Conservation (phyloP, 2,888 invertebrate species). For the Drosophila falleni region DNA sequence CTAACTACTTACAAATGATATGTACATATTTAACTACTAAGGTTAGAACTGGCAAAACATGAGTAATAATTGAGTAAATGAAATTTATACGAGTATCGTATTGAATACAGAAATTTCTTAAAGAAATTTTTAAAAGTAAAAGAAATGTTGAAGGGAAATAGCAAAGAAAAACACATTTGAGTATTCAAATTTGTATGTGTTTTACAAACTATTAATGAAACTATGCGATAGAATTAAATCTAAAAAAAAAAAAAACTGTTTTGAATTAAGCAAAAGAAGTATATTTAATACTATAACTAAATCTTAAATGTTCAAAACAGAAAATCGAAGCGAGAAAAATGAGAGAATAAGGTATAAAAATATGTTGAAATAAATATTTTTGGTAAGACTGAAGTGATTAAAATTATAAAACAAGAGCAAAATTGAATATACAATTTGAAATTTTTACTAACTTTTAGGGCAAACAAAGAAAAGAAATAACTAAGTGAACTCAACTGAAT, state of each 20-base stretch:
- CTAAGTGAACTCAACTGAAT: conserved; percentile 64
- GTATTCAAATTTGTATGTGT: conserved; percentile 28
- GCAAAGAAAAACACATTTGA: conserved; percentile 14
- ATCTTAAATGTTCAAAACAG: conserved; percentile 46
- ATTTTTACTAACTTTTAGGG: conserved; percentile 38
- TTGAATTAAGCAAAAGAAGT: conserved; percentile 30
- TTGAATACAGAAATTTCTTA: conserved; percentile 55
- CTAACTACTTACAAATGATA: conserved; percentile 36
- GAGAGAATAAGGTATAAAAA: conserved; percentile 22
- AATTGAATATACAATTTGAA: conserved; percentile 41
- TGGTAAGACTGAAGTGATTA: conserved; percentile 81
- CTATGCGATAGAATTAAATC: conserved; percentile 47
- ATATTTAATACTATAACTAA: conserved; percentile 16
- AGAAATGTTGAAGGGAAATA: conserved; percentile 4
- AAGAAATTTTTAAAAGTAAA: conserved; percentile 50
- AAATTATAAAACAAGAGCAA: conserved; percentile 54
- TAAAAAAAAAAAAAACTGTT: conserved; percentile 37
- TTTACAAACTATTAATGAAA: conserved; percentile 49
- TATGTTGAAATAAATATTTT: conserved; percentile 58
- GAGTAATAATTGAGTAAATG: conserved; percentile 19
- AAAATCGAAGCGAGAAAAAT: conserved; percentile 12
- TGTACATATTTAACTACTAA: conserved; percentile 59
- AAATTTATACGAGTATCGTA: conserved; percentile 53
- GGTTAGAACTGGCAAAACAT: conserved; percentile 41
- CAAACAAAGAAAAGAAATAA: conserved; percentile 33